Conservation (phyloP, 2,888 invertebrate genomes). For the Crematogaster levior region DNA sequence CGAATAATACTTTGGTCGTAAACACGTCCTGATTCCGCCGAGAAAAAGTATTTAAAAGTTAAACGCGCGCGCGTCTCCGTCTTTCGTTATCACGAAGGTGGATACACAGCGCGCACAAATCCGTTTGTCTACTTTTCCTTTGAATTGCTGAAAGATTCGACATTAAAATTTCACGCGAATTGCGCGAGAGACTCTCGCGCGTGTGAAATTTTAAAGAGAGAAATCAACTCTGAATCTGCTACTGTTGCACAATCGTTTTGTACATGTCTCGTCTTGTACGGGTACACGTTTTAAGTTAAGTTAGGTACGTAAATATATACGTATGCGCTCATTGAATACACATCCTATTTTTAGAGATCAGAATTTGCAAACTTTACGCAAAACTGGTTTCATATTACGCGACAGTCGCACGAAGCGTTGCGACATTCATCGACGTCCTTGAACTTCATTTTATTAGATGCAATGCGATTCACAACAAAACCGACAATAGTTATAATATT, state of each 20-base stretch:
- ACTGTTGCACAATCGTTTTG: neutral
- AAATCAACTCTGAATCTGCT: neutral
- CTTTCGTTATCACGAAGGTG: neutral
- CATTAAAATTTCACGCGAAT: neutral
- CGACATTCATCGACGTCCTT: conserved; percentile 25
- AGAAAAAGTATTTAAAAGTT: conserved; percentile 1
- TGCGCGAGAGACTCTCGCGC: neutral
- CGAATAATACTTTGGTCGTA: conserved; percentile 25
- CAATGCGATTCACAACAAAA: conserved; percentile 17
- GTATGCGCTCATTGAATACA: neutral
- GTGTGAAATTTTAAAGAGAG: neutral
- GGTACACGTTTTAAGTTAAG: too few relatives aligned
- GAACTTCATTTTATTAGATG: conserved; percentile 36
- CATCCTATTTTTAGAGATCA: neutral
- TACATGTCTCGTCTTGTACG: too few relatives aligned
- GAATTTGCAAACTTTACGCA: neutral
- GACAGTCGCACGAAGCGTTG: neutral
- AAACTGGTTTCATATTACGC: conserved; percentile 5
- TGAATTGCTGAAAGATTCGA: neutral
- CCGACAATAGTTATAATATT: conserved; percentile 9
- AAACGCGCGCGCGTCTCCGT: neutral
- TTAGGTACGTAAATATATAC: too few relatives aligned
- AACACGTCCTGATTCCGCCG: conserved; percentile 2
- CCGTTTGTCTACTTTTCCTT: neutral
- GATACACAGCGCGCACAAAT: neutral